phyloP scores from a whole-genome alignment of 2,797 vertebrate genomes.

The Emydoidea blandingii region DNA sequence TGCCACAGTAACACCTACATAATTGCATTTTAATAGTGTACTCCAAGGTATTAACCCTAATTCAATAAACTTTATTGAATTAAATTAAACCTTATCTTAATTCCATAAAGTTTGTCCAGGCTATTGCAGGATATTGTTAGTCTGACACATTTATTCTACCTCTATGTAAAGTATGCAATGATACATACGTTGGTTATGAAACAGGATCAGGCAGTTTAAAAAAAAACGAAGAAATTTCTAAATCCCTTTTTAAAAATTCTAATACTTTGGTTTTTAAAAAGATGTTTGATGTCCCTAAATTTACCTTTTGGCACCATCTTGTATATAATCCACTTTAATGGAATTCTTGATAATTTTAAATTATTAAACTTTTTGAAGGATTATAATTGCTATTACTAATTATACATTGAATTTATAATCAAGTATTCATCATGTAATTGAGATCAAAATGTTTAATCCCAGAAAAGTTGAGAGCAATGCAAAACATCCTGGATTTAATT shows the following conservation, averaged over 20 bases:
- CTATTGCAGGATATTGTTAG: not conserved
- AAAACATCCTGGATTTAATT: slow-evolving; percentile 31
- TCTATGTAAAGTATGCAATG: not conserved
- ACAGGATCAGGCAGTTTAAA: not conserved
- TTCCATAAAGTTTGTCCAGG: not conserved
- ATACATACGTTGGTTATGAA: not conserved
- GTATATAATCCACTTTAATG: not conserved
- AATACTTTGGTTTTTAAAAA: not conserved
- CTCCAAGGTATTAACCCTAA: not conserved
- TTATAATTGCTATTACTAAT: slow-evolving; percentile 22
- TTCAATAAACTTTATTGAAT: not conserved
- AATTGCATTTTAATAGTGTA: not conserved
- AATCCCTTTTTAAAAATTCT: not conserved
- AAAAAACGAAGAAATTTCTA: not conserved
- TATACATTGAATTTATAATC: slow-evolving; percentile 19
- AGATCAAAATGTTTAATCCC: not conserved
- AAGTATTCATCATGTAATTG: slow-evolving; percentile 20
- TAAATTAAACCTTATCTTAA: not conserved
- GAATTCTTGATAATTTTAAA: not conserved
- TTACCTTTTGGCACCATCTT: not conserved
- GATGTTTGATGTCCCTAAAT: not conserved
- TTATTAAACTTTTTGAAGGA: not conserved
- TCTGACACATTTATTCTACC: not conserved
- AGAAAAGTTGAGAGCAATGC: not conserved
- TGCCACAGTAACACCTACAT: not conserved